Base-by-base conservation (phyloP, 1,140 invertebrate genomes). In the Cydia strobilella region DNA sequence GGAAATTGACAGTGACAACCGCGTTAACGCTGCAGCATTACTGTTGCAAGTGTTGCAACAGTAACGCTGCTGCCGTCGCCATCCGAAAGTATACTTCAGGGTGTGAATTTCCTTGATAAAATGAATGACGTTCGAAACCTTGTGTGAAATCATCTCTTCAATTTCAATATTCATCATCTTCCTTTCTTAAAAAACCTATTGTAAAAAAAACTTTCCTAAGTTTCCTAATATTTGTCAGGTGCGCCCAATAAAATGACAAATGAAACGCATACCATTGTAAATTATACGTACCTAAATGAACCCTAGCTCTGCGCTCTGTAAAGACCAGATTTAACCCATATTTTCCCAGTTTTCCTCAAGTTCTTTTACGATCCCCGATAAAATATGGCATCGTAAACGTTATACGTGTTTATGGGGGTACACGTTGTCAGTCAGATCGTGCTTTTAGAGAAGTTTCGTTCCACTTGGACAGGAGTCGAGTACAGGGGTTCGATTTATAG, bases 331-430 rank as follows among this genome's bases (percentile, higher is more conserved):
- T 69, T 42, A 69, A 39, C 15, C 65, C 13, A 39, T 39, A 69
- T 39, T 69, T 42, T 39, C n/a, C 65, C 65, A 35, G 65, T 42
- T 69, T 69, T 69, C 65, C n/a, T 69, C 65, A 69, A 69, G 31
- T 69, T 69, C 27, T 42, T 69, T 69, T 69, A 69, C 65, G 65
- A 69, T 69, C n/a, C 23, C n/a, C n/a, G 27, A 69, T 69, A 69
- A 69, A 69, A 69, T 69, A 69, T 35, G 35, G 65, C 65, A 10
- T 69, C 65, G 31, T 69, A 69, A 69, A 69, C 65, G 65, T 42
- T n/a, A 69, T n/a, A 18, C 65, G 65, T 69, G 27, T 42, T 39
- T 69, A 39, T 18, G 31, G n/a, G 31, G 65, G 27, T 31, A 35
- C 15, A 18, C 35, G 51, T 15, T 54, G 54, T 23, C 54, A 59